Percentiles rank a stretch among this genome's conserved stretches.
These are phyloP conservation scores for Lycopodina hypogea DNA, from an alignment of 37 sponge, comb jelly and placozoan genomes.

Conservation along the genomic window DNA sequence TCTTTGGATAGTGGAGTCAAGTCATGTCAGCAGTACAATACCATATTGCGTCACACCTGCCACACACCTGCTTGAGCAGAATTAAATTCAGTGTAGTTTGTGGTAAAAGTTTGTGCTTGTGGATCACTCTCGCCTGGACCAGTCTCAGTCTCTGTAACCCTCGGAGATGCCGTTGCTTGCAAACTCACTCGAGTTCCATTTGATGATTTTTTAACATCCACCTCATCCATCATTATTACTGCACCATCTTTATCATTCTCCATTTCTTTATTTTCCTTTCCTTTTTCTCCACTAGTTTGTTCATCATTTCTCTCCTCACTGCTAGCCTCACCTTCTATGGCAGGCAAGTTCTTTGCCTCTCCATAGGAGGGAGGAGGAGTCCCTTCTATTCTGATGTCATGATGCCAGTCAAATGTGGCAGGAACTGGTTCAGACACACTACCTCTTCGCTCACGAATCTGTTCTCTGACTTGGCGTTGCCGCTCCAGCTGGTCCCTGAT, in stretches of 20 bases:
- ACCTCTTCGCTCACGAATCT: slow-evolving; percentile 28
- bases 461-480: slow-evolving; percentile 25
- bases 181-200: too few relatives aligned
- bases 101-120: slow-evolving; percentile 1
- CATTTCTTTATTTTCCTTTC: background rate
- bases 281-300: too few relatives aligned
- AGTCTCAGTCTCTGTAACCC: background rate
- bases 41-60: too few relatives aligned
- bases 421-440: slow-evolving; percentile 56
- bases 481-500: slow-evolving; percentile 25
- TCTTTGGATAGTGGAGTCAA: too few relatives aligned
- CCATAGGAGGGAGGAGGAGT: slow-evolving; percentile 67
- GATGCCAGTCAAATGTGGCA: slow-evolving; percentile 84
- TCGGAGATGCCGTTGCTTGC: too few relatives aligned
- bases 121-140: background rate
- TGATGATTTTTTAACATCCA: background rate
- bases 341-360: slow-evolving; percentile 67
- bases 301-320: background rate
- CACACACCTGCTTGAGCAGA: background rate
- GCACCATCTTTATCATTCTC: background rate
- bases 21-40: too few relatives aligned
- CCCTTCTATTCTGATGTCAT: slow-evolving; percentile 69
- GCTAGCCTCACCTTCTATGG: slow-evolving; percentile 16
- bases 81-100: slow-evolving; percentile 15
- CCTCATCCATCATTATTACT: background rate